These are phyloP conservation scores for Drosophila ficusphila DNA, from an alignment of 1,140 invertebrate species.

Conservation along the genomic window DNA sequence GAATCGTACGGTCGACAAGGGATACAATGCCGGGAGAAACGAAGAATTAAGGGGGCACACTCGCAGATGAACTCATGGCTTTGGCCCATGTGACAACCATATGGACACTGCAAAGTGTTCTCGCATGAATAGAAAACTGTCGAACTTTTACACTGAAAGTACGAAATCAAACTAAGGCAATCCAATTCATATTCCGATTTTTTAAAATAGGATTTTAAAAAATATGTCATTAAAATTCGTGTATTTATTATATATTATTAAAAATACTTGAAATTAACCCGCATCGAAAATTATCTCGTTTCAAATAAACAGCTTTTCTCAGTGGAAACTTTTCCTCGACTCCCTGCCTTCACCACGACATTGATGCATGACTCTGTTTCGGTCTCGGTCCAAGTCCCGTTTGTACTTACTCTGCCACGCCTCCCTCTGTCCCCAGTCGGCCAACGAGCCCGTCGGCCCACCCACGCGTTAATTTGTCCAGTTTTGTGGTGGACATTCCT, in stretches of 20 bases:
- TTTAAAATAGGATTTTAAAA: background rate
- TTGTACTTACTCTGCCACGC: conserved; percentile 11
- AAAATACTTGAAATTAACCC: too few relatives aligned
- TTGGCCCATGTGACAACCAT: conserved; percentile 60
- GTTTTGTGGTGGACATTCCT: conserved; percentile 55
- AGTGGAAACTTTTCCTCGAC: conserved; percentile 2
- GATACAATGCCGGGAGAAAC: background rate
- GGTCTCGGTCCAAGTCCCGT: background rate
- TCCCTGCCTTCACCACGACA: conserved; percentile 36
- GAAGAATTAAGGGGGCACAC: background rate
- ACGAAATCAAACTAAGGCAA: background rate
- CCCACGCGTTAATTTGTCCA: conserved; percentile 78
- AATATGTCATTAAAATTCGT: too few relatives aligned
- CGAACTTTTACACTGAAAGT: background rate
- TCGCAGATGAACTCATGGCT: conserved; percentile 1
- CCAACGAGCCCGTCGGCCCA: conserved; percentile 4
- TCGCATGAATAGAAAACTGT: conserved; percentile 20
- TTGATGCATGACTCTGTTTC: conserved; percentile 63
- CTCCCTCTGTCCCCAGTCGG: background rate
- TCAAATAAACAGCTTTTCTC: background rate
- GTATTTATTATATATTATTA: too few relatives aligned
- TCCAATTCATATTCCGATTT: too few relatives aligned
- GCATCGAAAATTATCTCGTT: too few relatives aligned
- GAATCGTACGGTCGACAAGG: background rate
- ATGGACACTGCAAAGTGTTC: conserved; percentile 33